These are phyloP conservation scores for Brachionus paranguensis DNA, from an alignment of 1,140 invertebrate genomes.

Conservation along the genomic window DNA sequence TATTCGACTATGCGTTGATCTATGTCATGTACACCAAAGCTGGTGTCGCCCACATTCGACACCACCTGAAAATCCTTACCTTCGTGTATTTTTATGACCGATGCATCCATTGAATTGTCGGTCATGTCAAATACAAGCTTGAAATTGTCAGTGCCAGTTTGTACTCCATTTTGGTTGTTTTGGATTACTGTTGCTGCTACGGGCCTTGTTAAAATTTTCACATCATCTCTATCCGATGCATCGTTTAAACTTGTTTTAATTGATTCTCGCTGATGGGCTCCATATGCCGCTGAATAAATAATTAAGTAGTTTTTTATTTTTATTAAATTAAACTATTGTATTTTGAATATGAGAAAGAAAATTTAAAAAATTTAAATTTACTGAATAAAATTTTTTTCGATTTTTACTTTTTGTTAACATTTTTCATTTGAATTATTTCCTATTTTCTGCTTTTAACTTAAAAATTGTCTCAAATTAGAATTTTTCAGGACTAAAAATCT, in stretches of 20 bases:
- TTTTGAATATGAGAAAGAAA: no score
- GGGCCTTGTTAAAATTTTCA: conserved; percentile 34
- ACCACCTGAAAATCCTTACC: conserved; percentile 33
- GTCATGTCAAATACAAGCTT: conserved; percentile 37
- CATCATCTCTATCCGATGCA: conserved; percentile 24
- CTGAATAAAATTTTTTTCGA: no score
- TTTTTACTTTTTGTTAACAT: no score
- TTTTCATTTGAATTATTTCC: no score
- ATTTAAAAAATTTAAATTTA: no score
- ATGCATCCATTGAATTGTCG: conserved; percentile 26
- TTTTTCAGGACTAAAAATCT: no score
- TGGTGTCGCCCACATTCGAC: conserved; percentile 26
- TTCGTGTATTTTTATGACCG: conserved; percentile 23
- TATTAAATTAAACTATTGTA: no score
- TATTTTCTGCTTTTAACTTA: no score
- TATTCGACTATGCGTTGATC: conserved; percentile 8
- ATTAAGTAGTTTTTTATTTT: no score
- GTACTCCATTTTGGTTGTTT: not conserved
- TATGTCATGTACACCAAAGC: conserved; percentile 29
- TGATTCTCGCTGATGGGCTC: conserved; percentile 26
- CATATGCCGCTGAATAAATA: conserved; percentile 18
- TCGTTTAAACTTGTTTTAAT: conserved; percentile 32
- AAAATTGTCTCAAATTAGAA: no score
- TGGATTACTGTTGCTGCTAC: conserved; percentile 28
- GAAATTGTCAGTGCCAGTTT: not conserved